Conservation (phyloP, 30 jellyfish, hydroid and myxozoan species). For the Cassiopea xamachana region DNA sequence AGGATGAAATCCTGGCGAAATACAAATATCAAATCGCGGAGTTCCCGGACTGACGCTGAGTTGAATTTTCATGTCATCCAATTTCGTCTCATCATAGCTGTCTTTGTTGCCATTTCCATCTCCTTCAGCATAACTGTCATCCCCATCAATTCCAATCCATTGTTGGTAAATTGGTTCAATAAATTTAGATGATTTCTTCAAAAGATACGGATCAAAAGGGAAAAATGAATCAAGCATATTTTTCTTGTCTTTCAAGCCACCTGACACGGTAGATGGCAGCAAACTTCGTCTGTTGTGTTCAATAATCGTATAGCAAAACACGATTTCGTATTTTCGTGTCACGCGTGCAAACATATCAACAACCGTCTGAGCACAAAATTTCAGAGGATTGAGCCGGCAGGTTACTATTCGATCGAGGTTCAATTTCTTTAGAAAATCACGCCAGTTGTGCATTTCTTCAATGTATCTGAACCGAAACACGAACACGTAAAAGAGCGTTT, state of each 20-base stretch:
- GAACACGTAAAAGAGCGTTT: constrained; percentile 80
- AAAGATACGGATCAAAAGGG: constrained; percentile 92
- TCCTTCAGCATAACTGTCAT: constrained; percentile 6
- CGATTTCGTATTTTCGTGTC: constrained; percentile 88
- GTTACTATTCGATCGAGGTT: constrained; percentile 77
- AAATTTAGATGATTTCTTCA: constrained; percentile 56
- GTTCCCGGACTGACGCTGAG: constrained; percentile 62
- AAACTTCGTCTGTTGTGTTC: constrained; percentile 82
- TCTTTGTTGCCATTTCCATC: constrained; percentile 73
- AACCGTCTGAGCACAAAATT: constrained; percentile 78
- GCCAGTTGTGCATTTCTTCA: constrained; percentile 62
- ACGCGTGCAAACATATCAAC: constrained; percentile 93
- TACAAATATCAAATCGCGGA: constrained; percentile 65
- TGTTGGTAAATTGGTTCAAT: constrained; percentile 72
- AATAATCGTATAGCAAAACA: constrained; percentile 90
- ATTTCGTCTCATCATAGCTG: not conserved
- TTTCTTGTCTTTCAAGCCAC: constrained; percentile 22
- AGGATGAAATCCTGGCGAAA: constrained; percentile 80
- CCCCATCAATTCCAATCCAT: constrained; percentile 74
- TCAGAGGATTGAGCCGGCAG: constrained; percentile 81
- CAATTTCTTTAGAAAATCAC: constrained; percentile 44
- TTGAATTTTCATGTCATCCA: constrained; percentile 27
- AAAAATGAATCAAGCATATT: constrained; percentile 74
- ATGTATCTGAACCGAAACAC: constrained; percentile 67
- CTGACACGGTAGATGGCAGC: constrained; percentile 25